Base-by-base conservation (phyloP, 2,113 vertebrate species). In the Lepisosteus osseus region DNA sequence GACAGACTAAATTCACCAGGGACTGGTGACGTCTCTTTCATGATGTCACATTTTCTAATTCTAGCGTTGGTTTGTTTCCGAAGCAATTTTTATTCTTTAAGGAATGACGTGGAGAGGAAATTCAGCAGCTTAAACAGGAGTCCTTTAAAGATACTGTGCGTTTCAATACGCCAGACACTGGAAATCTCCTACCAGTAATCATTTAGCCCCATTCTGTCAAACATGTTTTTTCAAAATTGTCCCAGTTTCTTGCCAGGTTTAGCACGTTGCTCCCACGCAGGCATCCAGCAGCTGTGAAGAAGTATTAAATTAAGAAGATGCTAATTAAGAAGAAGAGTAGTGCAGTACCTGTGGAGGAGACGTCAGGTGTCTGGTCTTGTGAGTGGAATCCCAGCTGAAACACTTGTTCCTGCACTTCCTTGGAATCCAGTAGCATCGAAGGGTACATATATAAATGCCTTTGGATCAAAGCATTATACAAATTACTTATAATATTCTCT, bases 61-160 rank as follows among this genome's bases (percentile, higher is more conserved):
- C 42, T 11, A 29, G 70, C 3, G 70, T 45, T 11, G 41, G 51
- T 43, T 64, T 62, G 57, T 62, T 15, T 68, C 72, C 4, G 29
- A 62, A 54, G 15, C 2, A 12, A 6, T 63, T 44, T 54, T 64
- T 72, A 64, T 57, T 57, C 61, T 54, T 65, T 51, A 55, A 56
- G 42, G 29, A 45, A 55, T 54, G 14, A 29, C 54, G 57, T 14
- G 15, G 15, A 72, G 63, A 47, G 56, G 62, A 67, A 70, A 70
- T 54, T 67, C 17, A 69, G 65, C 71, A 69, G 75, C 78, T 82
- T 74, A 76, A 73, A 55, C 76, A 67, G 72, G 74, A 83, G 81
- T 82, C 77, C 81, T 84, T 83, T 81, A 76, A 83, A 86, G 81
- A 87, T 74, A 82, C 85, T 82, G 85, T 80, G 78, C 75, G 78